phyloP scores from a whole-genome alignment of 2,797 vertebrate genomes.

The Botia kubotai region DNA sequence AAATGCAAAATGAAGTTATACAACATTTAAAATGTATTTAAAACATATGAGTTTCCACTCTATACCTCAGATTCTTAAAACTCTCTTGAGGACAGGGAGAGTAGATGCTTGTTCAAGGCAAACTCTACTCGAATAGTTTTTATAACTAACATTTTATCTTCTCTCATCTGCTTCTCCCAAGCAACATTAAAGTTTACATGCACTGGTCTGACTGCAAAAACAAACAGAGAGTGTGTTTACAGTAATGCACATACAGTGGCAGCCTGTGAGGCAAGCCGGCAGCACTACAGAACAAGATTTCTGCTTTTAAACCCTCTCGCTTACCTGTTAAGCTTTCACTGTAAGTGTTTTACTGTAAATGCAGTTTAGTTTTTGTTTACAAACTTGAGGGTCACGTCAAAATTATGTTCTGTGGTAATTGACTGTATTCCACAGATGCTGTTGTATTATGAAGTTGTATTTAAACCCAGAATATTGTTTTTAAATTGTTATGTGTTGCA shows the following conservation, averaged over 20 bases:
- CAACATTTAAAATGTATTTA: conserved; percentile 15
- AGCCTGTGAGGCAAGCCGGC: background rate
- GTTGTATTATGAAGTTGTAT: background rate
- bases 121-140: background rate
- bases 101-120: background rate
- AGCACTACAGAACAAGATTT: conserved; percentile 2
- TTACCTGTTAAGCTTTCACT: background rate
- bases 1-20: background rate
- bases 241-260: conserved; percentile 15
- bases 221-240: background rate
- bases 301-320: background rate
- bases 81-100: conserved; percentile 11
- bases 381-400: background rate
- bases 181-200: conserved; percentile 15
- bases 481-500: background rate
- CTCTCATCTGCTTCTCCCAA: background rate
- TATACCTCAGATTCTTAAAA: conserved; percentile 4
- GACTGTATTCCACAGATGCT: background rate
- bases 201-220: background rate
- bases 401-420: background rate
- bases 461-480: background rate
- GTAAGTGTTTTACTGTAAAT: background rate
- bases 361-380: background rate
- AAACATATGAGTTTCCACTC: background rate
- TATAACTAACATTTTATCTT: background rate